Percentiles rank a stretch among this genome's conserved stretches.
phyloP scores from a whole-genome alignment of 2,888 invertebrate genomes.

The Teleogryllus oceanicus region DNA sequence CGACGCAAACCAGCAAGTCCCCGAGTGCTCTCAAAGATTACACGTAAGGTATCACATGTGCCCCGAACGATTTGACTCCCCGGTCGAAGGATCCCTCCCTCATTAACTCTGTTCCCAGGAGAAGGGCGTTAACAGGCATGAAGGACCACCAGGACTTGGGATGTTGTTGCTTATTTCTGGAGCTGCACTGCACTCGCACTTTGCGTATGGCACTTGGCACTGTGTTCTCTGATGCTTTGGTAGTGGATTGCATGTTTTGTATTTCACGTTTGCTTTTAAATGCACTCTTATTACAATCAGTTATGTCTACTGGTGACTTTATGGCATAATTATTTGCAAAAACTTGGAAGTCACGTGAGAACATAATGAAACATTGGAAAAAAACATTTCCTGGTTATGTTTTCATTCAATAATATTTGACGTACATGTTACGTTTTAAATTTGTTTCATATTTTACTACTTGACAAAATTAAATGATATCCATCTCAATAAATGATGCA shows the following conservation, averaged over 20 bases:
- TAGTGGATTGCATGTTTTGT: not conserved
- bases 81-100: not conserved
- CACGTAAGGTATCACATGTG: not conserved
- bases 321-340: too few relatives aligned
- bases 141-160: not conserved
- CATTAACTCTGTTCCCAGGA: not conserved
- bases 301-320: too few relatives aligned
- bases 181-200: not conserved
- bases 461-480: too few relatives aligned
- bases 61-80: not conserved
- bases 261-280: not conserved
- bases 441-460: too few relatives aligned
- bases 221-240: not conserved
- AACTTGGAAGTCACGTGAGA: too few relatives aligned
- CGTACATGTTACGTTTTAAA: too few relatives aligned
- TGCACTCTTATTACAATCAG: not conserved
- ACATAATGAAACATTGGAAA: too few relatives aligned
- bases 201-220: not conserved
- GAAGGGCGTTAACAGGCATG: not conserved
- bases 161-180: not conserved
- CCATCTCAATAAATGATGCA: too few relatives aligned
- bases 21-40: not conserved
- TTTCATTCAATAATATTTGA: too few relatives aligned
- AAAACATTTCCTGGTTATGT: too few relatives aligned
- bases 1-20: not conserved